Percentiles rank a stretch among this genome's conserved stretches.
Evolutionary conservation across 2,888 invertebrate genomes (phyloP).

Genomic region (Hydrotaea diabolus): DNA sequence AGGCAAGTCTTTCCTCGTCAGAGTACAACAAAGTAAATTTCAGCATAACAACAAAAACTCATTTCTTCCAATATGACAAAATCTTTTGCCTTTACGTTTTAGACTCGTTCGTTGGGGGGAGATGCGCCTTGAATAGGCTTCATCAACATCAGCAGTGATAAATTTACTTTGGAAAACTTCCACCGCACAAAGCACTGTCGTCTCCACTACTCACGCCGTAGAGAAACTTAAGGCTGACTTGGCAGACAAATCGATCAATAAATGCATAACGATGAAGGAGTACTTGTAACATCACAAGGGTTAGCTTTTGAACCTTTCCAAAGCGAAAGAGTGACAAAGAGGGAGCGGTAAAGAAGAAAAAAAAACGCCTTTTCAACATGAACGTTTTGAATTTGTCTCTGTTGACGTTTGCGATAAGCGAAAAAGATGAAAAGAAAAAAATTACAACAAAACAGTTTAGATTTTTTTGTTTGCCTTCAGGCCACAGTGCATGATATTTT

Average conservation of each 20-base stretch:
- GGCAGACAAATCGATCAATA: conserved; percentile 31
- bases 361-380: conserved; percentile 1
- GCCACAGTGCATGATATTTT: background rate
- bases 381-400: conserved; percentile 39
- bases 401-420: conserved; percentile 52
- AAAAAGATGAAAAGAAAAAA: background rate
- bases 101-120: background rate
- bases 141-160: background rate
- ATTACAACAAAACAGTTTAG: background rate
- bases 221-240: background rate
- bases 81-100: background rate
- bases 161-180: conserved; percentile 2
- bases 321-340: background rate
- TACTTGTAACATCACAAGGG: background rate
- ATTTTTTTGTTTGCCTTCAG: background rate
- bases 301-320: too few relatives aligned
- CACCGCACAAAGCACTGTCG: background rate
- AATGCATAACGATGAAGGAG: conserved; percentile 24
- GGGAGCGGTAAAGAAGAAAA: background rate
- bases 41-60: background rate
- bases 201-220: background rate
- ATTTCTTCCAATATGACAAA: conserved; percentile 1
- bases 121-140: background rate
- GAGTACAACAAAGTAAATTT: background rate
- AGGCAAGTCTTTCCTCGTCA: background rate